Conservation (phyloP, 2,797 vertebrate species). For the Hippocampus kuda region DNA sequence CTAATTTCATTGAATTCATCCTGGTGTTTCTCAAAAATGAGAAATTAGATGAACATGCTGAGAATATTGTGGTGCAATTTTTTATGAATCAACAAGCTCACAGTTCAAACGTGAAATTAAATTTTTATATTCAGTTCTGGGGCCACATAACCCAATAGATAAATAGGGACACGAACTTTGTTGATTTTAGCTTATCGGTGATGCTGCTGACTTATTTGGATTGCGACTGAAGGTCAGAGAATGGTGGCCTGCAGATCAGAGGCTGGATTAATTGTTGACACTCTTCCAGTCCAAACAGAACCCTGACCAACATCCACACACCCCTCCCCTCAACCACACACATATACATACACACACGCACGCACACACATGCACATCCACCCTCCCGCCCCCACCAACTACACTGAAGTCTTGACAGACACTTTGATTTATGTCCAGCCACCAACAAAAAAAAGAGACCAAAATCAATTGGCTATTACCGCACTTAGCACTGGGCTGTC, state of each 20-base stretch:
- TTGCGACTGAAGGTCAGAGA: conserved; percentile 55
- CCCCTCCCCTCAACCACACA: conserved; percentile 28
- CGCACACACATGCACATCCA: conserved; percentile 10
- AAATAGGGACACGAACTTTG: conserved; percentile 17
- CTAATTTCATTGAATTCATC: conserved; percentile 35
- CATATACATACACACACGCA: conserved; percentile 24
- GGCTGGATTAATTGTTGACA: conserved; percentile 88
- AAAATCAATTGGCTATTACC: conserved; percentile 98
- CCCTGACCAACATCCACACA: conserved; percentile 53
- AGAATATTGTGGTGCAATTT: neutral
- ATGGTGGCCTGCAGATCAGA: conserved; percentile 69
- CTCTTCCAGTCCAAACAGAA: conserved; percentile 78
- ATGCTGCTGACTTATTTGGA: conserved; percentile 45
- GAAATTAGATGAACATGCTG: conserved; percentile 5
- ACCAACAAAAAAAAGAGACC: conserved; percentile 85
- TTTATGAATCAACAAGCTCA: neutral
- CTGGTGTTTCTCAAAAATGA: conserved; percentile 17
- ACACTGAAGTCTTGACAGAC: conserved; percentile 74
- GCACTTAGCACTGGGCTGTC: conserved; percentile 90
- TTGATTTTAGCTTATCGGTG: conserved; percentile 39
- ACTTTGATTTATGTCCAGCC: conserved; percentile 91
- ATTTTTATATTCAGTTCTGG: neutral
- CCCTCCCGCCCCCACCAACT: conserved; percentile 28
- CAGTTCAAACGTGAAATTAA: neutral
- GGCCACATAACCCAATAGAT: neutral